Evolutionary conservation across 2,113 vertebrate genomes (phyloP), one percentile per base, ranked within the genome.

Genomic region (Tyto alba): DNA sequence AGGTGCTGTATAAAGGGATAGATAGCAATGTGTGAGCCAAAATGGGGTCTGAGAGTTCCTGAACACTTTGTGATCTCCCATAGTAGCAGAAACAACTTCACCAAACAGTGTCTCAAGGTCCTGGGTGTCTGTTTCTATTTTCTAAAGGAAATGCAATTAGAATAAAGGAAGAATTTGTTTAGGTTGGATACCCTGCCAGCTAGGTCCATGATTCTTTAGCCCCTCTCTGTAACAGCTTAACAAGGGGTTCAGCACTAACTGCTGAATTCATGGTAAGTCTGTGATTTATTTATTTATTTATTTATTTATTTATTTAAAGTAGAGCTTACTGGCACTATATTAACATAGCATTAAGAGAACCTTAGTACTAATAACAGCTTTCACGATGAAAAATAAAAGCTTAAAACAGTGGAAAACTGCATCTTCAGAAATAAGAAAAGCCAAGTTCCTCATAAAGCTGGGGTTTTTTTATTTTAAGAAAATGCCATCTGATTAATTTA

Each of bases 21-120:
- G 41, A 36, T 20, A 36, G 41, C 36, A 81, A 72, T 5, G 27
- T 23, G 17, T 25, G 40, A 50, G 32, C 53, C 45, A n/a, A 60
- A 45, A 45, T 1, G 3, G 4, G 17, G 4, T 5, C 41, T 38
- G 41, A 40, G 38, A 53, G 55, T 1, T 77, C 20, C 16, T 18
- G 32, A 57, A 7, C 7, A 17, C 6, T 29, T 72, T 85, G 47
- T 45, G 10, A 26, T 26, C 17, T 52, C 43, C 20, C 0, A 0
- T 3, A 10, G 66, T 4, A 6, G 1, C 64, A 88, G 56, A 41
- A 48, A 22, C 29, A 59, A 2, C 21, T 38, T 23, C 45, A 56
- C 12, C 21, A 14, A 40, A 27, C 0, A 25, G 41, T 27, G 29
- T 22, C 32, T 59, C 20, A 8, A n/a, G 56, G 38, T 13, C 81